Percentiles rank a stretch among this genome's conserved stretches.
phyloP scores from a whole-genome alignment of 2,113 vertebrate genomes.

The Dolichallabes microphthalmus region DNA sequence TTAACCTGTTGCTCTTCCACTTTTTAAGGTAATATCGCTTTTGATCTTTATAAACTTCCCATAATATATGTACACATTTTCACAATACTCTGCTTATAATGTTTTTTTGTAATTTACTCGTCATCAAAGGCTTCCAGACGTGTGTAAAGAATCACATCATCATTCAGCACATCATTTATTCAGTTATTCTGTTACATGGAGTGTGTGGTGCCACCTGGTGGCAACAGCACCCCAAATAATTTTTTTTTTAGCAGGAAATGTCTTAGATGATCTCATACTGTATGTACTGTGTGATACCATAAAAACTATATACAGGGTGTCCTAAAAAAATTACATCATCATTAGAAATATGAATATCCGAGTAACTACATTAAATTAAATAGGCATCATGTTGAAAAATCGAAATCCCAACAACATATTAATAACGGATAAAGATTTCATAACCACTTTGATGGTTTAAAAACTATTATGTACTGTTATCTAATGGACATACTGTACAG shows the following conservation, averaged over 20 bases:
- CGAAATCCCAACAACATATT: too few species aligned
- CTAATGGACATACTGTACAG: background rate
- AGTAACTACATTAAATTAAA: too few species aligned
- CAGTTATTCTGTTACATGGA: background rate
- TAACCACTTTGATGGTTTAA: too few species aligned
- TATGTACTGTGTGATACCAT: background rate
- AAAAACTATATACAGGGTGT: background rate
- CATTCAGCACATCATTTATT: background rate
- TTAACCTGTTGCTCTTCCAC: background rate
- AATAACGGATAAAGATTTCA: too few species aligned
- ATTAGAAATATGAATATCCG: too few species aligned
- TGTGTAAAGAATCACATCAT: background rate
- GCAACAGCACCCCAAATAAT: background rate
- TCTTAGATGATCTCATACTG: background rate
- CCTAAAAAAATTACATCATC: too few species aligned
- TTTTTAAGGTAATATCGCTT: background rate
- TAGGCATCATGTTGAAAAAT: too few species aligned
- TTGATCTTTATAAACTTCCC: background rate
- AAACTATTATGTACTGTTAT: background rate
- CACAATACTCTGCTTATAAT: background rate
- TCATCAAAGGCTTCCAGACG: background rate
- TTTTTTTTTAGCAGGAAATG: background rate
- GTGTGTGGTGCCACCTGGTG: conserved; percentile 41
- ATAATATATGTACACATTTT: background rate
- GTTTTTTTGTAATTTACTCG: background rate